Percentiles rank a stretch among this genome's conserved stretches.
Conservation (phyloP, 2,797 vertebrate genomes). For the Chaetophractus vellerosus region DNA sequence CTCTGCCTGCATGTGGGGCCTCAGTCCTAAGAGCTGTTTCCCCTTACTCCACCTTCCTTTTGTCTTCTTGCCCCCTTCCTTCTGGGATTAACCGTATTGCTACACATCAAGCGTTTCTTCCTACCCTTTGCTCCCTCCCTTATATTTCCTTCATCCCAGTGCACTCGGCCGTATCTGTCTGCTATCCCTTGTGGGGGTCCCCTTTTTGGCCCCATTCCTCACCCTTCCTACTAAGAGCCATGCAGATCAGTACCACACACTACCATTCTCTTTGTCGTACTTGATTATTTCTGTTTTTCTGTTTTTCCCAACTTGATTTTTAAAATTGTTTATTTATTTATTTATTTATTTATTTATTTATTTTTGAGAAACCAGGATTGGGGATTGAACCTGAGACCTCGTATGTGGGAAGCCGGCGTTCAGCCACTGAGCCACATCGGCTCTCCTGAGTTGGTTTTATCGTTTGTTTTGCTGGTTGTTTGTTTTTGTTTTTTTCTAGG, state of each 20-base stretch:
- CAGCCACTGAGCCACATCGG: no score
- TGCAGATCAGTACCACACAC: not conserved
- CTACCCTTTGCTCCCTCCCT: not conserved
- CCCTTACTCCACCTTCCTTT: not conserved
- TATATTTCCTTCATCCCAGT: no score
- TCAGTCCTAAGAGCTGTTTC: accelerated
- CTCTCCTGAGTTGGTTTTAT: no score
- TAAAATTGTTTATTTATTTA: no score
- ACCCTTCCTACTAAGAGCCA: not conserved
- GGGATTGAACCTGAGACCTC: no score
- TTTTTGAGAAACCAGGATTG: no score
- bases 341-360: no score
- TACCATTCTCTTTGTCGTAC: not conserved
- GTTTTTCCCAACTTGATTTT: not conserved
- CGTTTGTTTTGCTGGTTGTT: no score
- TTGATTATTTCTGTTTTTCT: not conserved
- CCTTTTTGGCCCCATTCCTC: not conserved
- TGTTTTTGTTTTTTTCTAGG: no score
- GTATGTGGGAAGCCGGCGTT: no score
- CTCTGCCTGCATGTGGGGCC: not conserved
- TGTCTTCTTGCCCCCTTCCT: not conserved
- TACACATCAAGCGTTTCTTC: not conserved
- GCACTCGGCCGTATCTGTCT: not conserved
- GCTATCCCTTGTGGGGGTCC: not conserved
- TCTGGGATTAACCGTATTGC: not conserved